A percentile compares a stretch with the other conserved stretches of the same genome.
Conservation (phyloP, 2,113 vertebrate species). For the Ceyx melanurus region DNA sequence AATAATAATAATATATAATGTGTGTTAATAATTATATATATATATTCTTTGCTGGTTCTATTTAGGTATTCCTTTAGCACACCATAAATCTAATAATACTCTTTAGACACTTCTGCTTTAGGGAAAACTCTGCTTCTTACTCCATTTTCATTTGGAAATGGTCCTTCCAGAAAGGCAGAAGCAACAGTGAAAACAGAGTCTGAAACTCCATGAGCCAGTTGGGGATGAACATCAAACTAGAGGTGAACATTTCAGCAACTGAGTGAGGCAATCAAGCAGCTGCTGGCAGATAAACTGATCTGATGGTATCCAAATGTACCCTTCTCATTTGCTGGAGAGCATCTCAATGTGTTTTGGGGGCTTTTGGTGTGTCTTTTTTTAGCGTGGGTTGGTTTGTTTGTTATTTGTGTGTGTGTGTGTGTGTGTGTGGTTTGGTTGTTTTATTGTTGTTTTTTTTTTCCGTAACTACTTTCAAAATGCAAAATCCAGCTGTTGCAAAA, state of each 20-base stretch:
- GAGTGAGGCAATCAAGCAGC: not conserved
- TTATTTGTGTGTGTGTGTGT: too few species aligned
- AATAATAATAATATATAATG: too few species aligned
- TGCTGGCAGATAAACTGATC: not conserved
- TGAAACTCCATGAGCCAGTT: not conserved
- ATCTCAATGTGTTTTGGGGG: not conserved
- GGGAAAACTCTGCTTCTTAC: not conserved
- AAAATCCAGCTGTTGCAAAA: not conserved
- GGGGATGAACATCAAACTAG: not conserved
- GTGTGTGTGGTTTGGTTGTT: too few species aligned
- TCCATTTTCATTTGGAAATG: not conserved
- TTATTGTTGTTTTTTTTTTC: not conserved
- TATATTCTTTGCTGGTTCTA: not conserved
- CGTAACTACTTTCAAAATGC: not conserved
- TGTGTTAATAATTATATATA: too few species aligned
- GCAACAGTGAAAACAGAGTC: not conserved
- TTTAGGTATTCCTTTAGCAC: not conserved
- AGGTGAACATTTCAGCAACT: not conserved
- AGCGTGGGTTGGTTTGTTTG: not conserved
- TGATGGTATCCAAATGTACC: not conserved
- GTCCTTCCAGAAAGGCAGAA: not conserved
- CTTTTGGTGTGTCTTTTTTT: too few species aligned
- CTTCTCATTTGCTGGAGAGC: not conserved
- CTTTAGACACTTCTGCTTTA: not conserved
- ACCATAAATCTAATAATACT: not conserved